Evolutionary conservation across 2,888 invertebrate species (phyloP).

Genomic region (Aspidiotus destructor): DNA sequence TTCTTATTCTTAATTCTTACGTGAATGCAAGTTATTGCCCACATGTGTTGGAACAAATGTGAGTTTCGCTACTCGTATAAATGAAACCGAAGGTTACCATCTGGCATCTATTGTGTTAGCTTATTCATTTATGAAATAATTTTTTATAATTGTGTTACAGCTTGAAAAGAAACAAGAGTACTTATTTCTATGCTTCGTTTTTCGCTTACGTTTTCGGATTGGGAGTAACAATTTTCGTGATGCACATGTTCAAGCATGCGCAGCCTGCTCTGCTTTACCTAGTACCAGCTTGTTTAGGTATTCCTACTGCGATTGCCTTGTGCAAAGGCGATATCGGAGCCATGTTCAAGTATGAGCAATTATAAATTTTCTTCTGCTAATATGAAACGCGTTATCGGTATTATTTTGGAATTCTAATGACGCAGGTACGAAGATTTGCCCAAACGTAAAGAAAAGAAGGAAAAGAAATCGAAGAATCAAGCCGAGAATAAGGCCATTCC

Average conservation of each 20-base stretch:
- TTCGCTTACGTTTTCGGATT: slow-evolving; percentile 88
- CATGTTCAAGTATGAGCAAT: slow-evolving; percentile 68
- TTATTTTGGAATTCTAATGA: background rate
- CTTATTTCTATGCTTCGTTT: slow-evolving; percentile 85
- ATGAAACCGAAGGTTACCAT: background rate
- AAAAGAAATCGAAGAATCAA: slow-evolving; percentile 17
- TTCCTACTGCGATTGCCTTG: slow-evolving; percentile 78
- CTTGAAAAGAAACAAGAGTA: slow-evolving; percentile 66
- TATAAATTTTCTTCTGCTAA: background rate
- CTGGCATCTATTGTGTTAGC: background rate
- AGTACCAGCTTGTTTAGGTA: slow-evolving; percentile 89
- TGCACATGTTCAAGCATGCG: slow-evolving; percentile 97
- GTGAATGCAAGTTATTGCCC: background rate
- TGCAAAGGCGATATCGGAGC: slow-evolving; percentile 81
- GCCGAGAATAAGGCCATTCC: slow-evolving; percentile 1
- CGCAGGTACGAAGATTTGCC: slow-evolving; percentile 26
- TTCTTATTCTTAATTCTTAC: slow-evolving; percentile 17
- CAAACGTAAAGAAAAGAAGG: slow-evolving; percentile 21
- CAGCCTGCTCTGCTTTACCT: slow-evolving; percentile 95
- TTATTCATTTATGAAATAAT: background rate
- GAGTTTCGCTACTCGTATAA: background rate
- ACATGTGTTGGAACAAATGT: background rate
- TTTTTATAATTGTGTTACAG: slow-evolving; percentile 44
- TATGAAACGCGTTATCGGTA: background rate
- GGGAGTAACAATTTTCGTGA: slow-evolving; percentile 86